Conservation (phyloP, 2,888 invertebrate genomes). For the Bhutanitis thaidina region DNA sequence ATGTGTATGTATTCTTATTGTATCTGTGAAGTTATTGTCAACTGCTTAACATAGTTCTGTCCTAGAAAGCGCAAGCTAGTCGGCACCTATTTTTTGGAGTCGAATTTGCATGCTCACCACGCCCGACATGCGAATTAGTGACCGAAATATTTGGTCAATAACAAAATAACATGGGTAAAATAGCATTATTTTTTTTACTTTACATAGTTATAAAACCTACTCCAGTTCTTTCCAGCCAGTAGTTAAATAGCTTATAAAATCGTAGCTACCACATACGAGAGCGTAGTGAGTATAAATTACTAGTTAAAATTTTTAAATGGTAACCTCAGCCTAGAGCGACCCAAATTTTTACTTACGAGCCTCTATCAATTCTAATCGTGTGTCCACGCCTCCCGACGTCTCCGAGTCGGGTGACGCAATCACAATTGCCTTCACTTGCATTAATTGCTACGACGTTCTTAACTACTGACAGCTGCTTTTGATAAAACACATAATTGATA, state of each 20-base stretch:
- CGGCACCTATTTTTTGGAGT: no score
- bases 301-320: not conserved
- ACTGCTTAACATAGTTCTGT: no score
- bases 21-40: no score
- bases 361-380: constrained; percentile 66
- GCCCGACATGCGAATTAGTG: no score
- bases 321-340: constrained; percentile 13
- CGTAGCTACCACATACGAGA: not conserved
- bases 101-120: no score
- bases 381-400: constrained; percentile 36
- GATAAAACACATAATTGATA: constrained; percentile 54
- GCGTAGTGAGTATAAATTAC: not conserved
- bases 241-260: not conserved
- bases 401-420: constrained; percentile 60
- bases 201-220: no score
- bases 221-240: no score
- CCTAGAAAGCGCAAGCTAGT: no score
- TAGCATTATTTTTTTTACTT: no score
- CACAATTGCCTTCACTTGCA: constrained; percentile 71
- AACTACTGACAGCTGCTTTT: constrained; percentile 64
- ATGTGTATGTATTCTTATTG: no score
- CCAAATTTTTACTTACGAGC: constrained; percentile 20
- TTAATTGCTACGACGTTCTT: constrained; percentile 62
- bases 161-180: no score
- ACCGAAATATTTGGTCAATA: no score